Percentiles rank a stretch among this genome's conserved stretches.
These are phyloP conservation scores for Leptinotarsa tumamoca DNA, from an alignment of 2,888 invertebrate genomes.

Conservation along the genomic window DNA sequence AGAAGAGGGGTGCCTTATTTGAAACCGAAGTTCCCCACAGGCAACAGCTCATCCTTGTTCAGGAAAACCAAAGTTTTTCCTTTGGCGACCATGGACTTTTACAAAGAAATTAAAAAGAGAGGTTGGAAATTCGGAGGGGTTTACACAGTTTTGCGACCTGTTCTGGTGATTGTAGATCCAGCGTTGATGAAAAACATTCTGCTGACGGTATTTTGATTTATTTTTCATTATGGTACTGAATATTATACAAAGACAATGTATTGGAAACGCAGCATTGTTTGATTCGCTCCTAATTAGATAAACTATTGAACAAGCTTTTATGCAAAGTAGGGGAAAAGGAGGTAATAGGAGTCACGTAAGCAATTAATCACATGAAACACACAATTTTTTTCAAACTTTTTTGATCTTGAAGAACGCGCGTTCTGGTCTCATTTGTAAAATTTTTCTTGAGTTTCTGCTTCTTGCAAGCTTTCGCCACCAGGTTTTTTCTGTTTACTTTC, in stretches of 20 bases:
- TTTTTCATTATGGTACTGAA: neutral
- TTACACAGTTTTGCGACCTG: slow-evolving; percentile 45
- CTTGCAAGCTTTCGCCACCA: no score
- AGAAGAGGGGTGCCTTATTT: slow-evolving; percentile 26
- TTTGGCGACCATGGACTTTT: slow-evolving; percentile 43
- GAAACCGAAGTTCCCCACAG: slow-evolving; percentile 27
- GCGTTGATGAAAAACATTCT: slow-evolving; percentile 51
- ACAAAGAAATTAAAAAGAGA: slow-evolving; percentile 47
- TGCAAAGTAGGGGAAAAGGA: no score
- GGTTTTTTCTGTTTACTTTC: no score
- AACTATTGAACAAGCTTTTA: no score
- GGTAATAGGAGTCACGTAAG: no score
- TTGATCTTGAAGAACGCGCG: no score
- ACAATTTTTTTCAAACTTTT: no score
- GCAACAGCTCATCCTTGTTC: slow-evolving; percentile 16
- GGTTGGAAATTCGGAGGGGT: slow-evolving; percentile 49
- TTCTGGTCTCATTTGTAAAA: no score
- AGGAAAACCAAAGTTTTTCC: slow-evolving; percentile 33
- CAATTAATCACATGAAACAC: no score
- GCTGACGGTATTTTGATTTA: slow-evolving; percentile 32
- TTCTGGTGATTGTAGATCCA: slow-evolving; percentile 54
- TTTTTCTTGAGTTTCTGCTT: no score
- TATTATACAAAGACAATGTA: neutral
- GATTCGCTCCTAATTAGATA: no score
- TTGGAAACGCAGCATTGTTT: no score